Percentiles rank a stretch among this genome's conserved stretches.
phyloP scores from a whole-genome alignment of 2,113 vertebrate genomes.

The Cercocebus atys region DNA sequence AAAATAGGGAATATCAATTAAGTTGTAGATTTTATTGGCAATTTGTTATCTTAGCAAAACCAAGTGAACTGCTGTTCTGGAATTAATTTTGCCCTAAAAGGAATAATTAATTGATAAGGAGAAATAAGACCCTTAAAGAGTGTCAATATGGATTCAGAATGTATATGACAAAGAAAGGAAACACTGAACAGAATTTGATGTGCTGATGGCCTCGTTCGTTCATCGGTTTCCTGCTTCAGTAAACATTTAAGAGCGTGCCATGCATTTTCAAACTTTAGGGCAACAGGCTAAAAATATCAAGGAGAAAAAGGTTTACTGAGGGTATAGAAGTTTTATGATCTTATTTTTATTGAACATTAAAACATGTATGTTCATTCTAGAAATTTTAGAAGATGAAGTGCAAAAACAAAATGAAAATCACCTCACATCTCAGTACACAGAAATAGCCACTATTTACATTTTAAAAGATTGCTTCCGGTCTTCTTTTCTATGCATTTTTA shows the following conservation, averaged over 20 bases:
- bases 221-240: conserved; percentile 16
- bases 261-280: neutral
- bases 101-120: neutral
- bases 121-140: neutral
- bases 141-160: neutral
- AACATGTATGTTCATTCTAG: neutral
- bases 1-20: conserved; percentile 3
- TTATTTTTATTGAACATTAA: conserved; percentile 28
- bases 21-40: conserved; percentile 28
- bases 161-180: conserved; percentile 15
- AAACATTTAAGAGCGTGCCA: neutral
- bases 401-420: conserved; percentile 51
- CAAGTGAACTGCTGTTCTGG: neutral
- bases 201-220: neutral
- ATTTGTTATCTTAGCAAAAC: conserved; percentile 24
- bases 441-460: conserved; percentile 35
- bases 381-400: conserved; percentile 15
- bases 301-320: conserved; percentile 10
- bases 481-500: conserved; percentile 3
- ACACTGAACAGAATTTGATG: neutral
- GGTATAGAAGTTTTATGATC: neutral
- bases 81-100: conserved; percentile 35
- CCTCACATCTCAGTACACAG: neutral
- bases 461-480: neutral
- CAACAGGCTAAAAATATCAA: neutral